These are phyloP conservation scores for Hypotaenidia okinawae DNA, from an alignment of 2,797 vertebrate genomes.

Conservation along the genomic window DNA sequence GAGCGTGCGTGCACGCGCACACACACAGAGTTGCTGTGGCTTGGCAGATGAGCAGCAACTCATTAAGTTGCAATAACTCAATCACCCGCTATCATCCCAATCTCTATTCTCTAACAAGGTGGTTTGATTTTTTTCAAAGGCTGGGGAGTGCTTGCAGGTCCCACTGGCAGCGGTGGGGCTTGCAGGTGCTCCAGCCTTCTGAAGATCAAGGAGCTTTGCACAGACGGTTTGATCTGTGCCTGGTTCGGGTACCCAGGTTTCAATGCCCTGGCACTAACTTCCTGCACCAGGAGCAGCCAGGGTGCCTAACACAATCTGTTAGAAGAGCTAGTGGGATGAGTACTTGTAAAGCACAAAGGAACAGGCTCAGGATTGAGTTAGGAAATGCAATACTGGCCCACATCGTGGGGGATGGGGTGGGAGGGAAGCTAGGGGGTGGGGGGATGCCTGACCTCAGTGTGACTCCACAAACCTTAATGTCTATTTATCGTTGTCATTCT, in stretches of 20 bases:
- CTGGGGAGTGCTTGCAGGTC: background rate
- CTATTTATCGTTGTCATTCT: constrained; percentile 50
- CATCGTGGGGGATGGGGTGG: background rate
- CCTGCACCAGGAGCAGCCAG: background rate
- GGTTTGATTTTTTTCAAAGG: background rate
- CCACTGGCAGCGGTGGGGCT: background rate
- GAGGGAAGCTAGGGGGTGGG: too few relatives aligned
- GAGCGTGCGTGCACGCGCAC: background rate
- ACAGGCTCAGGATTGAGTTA: background rate
- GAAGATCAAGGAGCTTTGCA: background rate
- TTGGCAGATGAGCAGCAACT: constrained; percentile 30
- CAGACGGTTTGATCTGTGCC: background rate
- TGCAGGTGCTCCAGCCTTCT: constrained; percentile 4
- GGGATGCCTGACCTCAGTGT: background rate
- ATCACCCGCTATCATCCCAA: background rate
- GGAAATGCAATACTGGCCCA: background rate
- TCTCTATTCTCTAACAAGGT: background rate
- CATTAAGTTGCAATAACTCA: constrained; percentile 46
- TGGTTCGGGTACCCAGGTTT: fast-evolving
- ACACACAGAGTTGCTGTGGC: constrained; percentile 16
- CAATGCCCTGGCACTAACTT: background rate
- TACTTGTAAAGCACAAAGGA: background rate
- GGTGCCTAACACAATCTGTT: fast-evolving
- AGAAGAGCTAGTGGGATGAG: too few relatives aligned
- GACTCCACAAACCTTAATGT: constrained; percentile 14